Conservation (phyloP, 1,140 invertebrate species). For the Calephelis virginiensis region DNA sequence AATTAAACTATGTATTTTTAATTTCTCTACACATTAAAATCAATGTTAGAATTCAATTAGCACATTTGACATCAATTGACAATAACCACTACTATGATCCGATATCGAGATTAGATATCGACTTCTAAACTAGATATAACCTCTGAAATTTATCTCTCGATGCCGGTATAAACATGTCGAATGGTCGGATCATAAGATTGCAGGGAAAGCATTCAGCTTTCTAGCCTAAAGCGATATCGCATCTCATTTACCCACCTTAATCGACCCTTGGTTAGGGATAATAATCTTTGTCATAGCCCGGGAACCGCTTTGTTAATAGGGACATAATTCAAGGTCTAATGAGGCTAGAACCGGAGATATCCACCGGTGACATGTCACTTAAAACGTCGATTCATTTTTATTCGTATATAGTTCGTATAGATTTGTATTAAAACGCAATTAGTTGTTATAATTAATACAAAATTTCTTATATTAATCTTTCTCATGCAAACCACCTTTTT, state of each 20-base stretch:
- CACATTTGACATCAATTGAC: slow-evolving; percentile 12
- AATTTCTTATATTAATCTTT: too few relatives aligned
- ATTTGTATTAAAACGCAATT: too few relatives aligned
- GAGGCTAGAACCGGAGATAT: not conserved
- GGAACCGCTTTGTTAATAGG: slow-evolving; percentile 26
- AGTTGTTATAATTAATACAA: too few relatives aligned
- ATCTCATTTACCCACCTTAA: slow-evolving; percentile 40
- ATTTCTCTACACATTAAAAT: not conserved
- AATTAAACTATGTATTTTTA: too few relatives aligned
- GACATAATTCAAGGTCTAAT: slow-evolving; percentile 26
- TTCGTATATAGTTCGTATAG: not conserved
- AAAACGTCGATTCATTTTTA: not conserved
- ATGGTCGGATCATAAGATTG: slow-evolving; percentile 28
- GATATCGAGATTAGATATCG: slow-evolving; percentile 21
- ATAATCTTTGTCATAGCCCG: slow-evolving; percentile 31
- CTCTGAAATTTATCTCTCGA: slow-evolving; percentile 28
- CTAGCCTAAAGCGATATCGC: slow-evolving; percentile 35
- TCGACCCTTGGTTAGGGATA: slow-evolving; percentile 34
- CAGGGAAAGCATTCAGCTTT: slow-evolving; percentile 34
- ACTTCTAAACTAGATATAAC: slow-evolving; percentile 17
- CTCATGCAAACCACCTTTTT: too few relatives aligned
- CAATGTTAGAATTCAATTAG: slow-evolving; percentile 14
- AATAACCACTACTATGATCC: slow-evolving; percentile 17
- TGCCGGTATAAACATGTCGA: slow-evolving; percentile 30
- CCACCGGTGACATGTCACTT: not conserved